Conservation (phyloP, 1,140 invertebrate genomes). For the Uloborus diversus region DNA sequence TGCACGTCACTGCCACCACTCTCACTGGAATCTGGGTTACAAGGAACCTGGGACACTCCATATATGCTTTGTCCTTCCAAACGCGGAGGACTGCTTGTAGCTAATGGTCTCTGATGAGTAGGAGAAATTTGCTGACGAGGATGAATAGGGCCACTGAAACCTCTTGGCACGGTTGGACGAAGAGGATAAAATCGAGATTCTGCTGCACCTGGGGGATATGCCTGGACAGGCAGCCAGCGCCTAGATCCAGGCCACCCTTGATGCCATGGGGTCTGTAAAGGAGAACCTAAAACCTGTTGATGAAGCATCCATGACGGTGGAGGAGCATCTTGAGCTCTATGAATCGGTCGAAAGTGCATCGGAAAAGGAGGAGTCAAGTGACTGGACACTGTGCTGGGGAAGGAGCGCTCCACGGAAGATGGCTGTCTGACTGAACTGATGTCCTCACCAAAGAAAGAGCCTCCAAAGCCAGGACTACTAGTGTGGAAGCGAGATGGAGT, state of each 20-base stretch:
- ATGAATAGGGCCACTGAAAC: constrained; percentile 16
- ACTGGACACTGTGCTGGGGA: constrained; percentile 69
- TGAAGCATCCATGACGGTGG: constrained; percentile 42
- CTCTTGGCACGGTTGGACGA: constrained; percentile 11
- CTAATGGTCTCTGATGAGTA: constrained; percentile 62
- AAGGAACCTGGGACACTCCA: constrained; percentile 17
- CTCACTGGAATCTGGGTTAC: constrained; percentile 32
- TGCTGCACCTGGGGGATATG: constrained; percentile 13
- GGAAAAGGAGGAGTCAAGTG: constrained; percentile 64
- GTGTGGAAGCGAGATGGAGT: constrained; percentile 71
- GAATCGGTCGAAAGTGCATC: constrained; percentile 51
- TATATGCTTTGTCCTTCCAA: constrained; percentile 19
- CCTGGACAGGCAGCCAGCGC: constrained; percentile 46
- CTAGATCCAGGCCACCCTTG: constrained; percentile 34
- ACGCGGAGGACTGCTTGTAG: constrained; percentile 63
- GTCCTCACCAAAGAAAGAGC: constrained; percentile 78
- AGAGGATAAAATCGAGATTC: constrained; percentile 37
- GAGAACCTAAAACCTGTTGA: constrained; percentile 36
- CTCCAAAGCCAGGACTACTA: constrained; percentile 73
- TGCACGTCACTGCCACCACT: constrained; percentile 51
- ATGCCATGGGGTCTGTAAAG: constrained; percentile 22
- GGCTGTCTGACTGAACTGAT: constrained; percentile 84
- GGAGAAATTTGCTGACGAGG: constrained; percentile 26
- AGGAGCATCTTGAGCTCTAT: constrained; percentile 44
- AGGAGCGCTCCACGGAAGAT: constrained; percentile 80